These are phyloP conservation scores for Forbesichthys agassizii DNA, from an alignment of 2,113 vertebrate genomes.

Conservation along the genomic window DNA sequence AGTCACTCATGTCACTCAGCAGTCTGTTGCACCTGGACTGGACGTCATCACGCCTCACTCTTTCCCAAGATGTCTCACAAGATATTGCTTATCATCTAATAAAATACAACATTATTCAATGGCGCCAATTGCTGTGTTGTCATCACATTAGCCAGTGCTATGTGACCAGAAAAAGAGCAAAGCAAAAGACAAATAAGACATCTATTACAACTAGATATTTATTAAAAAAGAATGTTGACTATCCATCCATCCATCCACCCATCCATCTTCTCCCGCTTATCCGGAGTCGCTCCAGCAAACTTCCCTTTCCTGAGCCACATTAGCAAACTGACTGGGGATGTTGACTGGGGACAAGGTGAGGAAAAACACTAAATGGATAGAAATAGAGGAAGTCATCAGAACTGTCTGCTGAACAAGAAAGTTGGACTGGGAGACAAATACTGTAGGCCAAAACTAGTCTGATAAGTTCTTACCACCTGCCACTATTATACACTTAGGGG, in stretches of 20 bases:
- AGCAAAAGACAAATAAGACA: too few species aligned
- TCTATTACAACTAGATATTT: too few species aligned
- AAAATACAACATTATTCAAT: not conserved
- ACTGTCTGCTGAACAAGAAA: not conserved
- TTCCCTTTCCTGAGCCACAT: too few species aligned
- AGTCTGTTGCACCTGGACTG: constrained; percentile 3
- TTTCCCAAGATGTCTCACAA: not conserved
- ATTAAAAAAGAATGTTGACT: not conserved
- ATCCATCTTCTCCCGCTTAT: too few species aligned
- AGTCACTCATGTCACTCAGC: not conserved
- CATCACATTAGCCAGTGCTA: too few species aligned
- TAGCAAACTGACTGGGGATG: too few species aligned
- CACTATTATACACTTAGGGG: not conserved
- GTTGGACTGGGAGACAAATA: not conserved
- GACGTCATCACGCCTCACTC: constrained; percentile 13
- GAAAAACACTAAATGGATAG: not conserved
- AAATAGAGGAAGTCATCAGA: not conserved
- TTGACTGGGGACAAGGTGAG: not conserved
- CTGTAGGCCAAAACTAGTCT: not conserved
- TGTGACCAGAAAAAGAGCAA: too few species aligned
- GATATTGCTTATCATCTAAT: not conserved
- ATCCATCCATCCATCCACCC: too few species aligned
- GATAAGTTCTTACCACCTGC: not conserved
- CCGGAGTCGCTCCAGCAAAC: too few species aligned
- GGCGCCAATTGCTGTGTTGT: too few species aligned